Evolutionary conservation across 2,888 invertebrate species (phyloP).

Genomic region (Parnassius smintheus): DNA sequence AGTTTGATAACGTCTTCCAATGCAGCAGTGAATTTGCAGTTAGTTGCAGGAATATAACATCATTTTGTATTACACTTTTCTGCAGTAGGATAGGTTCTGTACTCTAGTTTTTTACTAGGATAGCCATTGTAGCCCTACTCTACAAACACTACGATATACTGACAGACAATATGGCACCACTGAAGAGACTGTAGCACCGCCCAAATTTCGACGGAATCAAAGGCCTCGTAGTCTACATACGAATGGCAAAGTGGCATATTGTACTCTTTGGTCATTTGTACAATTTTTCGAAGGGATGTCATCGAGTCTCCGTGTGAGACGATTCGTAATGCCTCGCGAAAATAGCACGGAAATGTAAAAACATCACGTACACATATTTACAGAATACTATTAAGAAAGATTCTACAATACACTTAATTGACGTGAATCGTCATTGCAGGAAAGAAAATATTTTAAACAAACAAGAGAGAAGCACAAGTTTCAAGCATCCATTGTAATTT

Average conservation of each 20-base stretch:
- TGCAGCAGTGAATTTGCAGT: too few species aligned
- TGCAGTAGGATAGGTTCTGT: not conserved
- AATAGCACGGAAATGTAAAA: not conserved
- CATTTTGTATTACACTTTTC: not conserved
- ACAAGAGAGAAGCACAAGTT: not conserved
- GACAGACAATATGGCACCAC: not conserved
- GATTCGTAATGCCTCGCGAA: too few species aligned
- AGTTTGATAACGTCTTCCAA: too few species aligned
- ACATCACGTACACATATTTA: not conserved
- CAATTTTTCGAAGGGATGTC: too few species aligned
- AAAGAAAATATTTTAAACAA: not conserved
- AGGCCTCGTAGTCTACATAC: too few species aligned
- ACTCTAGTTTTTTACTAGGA: too few species aligned
- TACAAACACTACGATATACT: not conserved
- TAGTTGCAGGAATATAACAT: too few species aligned
- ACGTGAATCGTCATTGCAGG: not conserved
- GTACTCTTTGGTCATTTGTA: too few species aligned
- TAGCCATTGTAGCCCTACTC: not conserved
- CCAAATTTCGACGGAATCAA: too few species aligned
- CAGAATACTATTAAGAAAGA: not conserved
- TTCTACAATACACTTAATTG: not conserved
- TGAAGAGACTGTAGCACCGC: too few species aligned
- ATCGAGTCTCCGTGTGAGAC: too few species aligned
- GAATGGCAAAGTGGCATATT: too few species aligned
- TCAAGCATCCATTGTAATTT: conserved; percentile 9